Base-by-base conservation (phyloP, 2,113 vertebrate species). In the Aythya baeri region DNA sequence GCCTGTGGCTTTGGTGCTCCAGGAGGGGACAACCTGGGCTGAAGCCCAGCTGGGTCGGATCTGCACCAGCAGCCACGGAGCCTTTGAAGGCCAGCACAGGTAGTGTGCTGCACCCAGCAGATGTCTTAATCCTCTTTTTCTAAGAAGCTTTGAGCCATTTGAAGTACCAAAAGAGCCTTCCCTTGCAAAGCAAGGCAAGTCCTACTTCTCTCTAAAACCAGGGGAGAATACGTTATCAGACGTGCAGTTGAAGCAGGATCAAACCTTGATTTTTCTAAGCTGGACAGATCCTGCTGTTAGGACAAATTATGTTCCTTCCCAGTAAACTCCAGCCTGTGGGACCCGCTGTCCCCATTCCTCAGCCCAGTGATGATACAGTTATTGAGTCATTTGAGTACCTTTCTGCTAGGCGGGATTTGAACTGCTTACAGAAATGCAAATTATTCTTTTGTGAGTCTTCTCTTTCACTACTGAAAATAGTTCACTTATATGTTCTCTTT, bases 11-110 rank as follows among this genome's bases (percentile, higher is more conserved):
- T 16, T 63, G 31, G 21, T 2, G 4, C 25, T 44, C 22, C 9
- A 0, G 8, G 43, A 9, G 70, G 14, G 32, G 16, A 12, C 1
- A 0, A 23, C 8, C 8, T 44, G 25, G 31, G 61, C 14, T 1
- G 4, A 27, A 94, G 14, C 41, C 57, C 68, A 62, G 23, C 2
- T 54, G 41, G 14, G 5, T 77, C 20, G 20, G 4, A 46, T n/a
- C 68, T 67, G 36, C 41, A 66, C 6, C 55, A 68, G 41, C 68
- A 74, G 52, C 70, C 3, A 2, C 0, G 0, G 14, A 73, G 31
- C 34, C 44, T 75, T 75, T 65, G 77, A 79, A 79, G 73, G 32
- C 55, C 90, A 46, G 25, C 59, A 36, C 67, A 85, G 87, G 84
- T 62, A 86, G 31, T 20, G 26, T 49, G 7, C 8, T 79, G 76